Evolutionary conservation across 2,888 invertebrate species (phyloP), one percentile per base, ranked within the genome.

Genomic region (Bimastos eiseni): DNA sequence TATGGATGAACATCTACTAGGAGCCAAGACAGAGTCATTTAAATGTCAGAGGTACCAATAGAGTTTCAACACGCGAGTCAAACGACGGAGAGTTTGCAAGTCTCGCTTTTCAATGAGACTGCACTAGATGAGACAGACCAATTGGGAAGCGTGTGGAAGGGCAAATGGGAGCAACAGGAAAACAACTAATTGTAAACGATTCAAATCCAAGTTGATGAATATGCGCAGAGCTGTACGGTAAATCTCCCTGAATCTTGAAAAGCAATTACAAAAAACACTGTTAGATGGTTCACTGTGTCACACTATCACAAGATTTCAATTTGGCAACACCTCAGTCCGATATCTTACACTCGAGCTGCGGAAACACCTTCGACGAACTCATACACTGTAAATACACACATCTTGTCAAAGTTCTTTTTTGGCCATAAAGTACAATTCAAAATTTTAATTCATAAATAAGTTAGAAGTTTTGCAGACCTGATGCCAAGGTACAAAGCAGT

Each of bases 371-470:
- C 70, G 8, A 8, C 1, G 49, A 49, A 30, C n/a, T 70, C 70
- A 70, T 70, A 70, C 70, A 70, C 70, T 70, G 70, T 70, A 70
- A n/a, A n/a, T n/a, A 70, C n/a, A 70, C 70, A 70, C n/a, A n/a
- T n/a, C 5, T 30, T n/a, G n/a, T 70, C 70, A 70, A 70, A n/a
- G 70, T 8, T n/a, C n/a, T n/a, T n/a, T n/a, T 70, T 70, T 24
- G 3, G 55, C n/a, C 17, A 21, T n/a, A 70, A 11, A 41, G 70
- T 70, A 70, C 70, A 70, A 70, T 70, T 70, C 30, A 70, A 6
- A n/a, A 70, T 70, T 70, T 2, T n/a, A 70, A 70, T 70, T 70
- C 70, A 70, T 70, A 70, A 70, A 70, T 70, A 70, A 70, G 8
- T 70, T 70, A 70, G 70, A 70, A 70, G 8, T n/a, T 11, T n/a